Conservation (phyloP, 1,140 invertebrate species). For the Cecropterus lyciades region DNA sequence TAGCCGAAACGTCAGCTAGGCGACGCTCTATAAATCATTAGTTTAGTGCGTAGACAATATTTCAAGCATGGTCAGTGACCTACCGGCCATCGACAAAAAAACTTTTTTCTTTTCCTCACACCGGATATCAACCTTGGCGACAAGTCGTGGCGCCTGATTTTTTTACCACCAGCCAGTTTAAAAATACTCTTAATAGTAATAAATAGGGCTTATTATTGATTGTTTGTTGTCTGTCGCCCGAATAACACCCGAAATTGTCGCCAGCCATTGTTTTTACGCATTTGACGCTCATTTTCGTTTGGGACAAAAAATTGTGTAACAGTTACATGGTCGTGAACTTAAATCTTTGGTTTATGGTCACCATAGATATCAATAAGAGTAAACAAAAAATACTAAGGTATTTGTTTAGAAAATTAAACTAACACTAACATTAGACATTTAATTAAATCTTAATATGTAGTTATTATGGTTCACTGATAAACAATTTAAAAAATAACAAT, state of each 20-base stretch:
- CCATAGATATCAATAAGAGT: conserved; percentile 2
- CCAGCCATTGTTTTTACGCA: conserved; percentile 38
- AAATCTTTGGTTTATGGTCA: conserved; percentile 38
- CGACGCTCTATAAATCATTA: conserved; percentile 66
- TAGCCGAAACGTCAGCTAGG: conserved; percentile 41
- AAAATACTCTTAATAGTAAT: conserved; percentile 41
- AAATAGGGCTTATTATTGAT: conserved; percentile 39
- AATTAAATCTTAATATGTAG: too few species aligned
- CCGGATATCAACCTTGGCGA: conserved; percentile 73
- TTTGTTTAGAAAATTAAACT: too few species aligned
- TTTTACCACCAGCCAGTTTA: conserved; percentile 40
- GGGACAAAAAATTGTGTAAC: conserved; percentile 31
- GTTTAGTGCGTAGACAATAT: conserved; percentile 51
- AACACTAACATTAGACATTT: too few species aligned
- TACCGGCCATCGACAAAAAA: conserved; percentile 50
- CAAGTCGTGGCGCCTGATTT: conserved; percentile 68
- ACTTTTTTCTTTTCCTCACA: conserved; percentile 44
- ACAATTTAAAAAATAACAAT: too few species aligned
- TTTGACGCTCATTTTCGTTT: conserved; percentile 39
- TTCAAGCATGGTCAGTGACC: conserved; percentile 68
- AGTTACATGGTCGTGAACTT: conserved; percentile 33
- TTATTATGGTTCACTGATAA: too few species aligned
- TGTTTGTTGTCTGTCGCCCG: neutral
- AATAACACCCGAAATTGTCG: conserved; percentile 24
- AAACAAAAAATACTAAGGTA: too few species aligned